Evolutionary conservation across 2,797 vertebrate species (phyloP), one percentile per base, ranked within the genome.

Genomic region (Myiotriccus ornatus): DNA sequence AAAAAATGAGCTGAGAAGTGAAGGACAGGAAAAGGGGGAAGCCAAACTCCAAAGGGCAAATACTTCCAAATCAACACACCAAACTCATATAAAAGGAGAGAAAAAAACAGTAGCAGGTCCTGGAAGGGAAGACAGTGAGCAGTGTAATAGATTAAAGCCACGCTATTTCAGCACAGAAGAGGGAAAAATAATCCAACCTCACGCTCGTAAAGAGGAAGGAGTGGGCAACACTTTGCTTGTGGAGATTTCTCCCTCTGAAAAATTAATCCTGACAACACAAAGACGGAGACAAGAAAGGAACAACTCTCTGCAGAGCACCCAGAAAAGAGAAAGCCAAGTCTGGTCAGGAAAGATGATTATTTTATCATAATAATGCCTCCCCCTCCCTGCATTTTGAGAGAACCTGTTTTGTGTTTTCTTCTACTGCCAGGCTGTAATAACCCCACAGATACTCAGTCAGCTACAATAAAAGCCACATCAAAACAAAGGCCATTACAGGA

Each of bases 181-280:
- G 32, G 3, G 19, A 21, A n/a, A 30, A 24, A 55, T 18, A 79
- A 10, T 4, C 37, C 55, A 86, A 83, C 65, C 34, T 69, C 57
- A 12, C n/a, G 47, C 57, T 77, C 93, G 22, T 88, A 20, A 32
- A 91, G 55, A 46, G 59, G 44, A 86, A 90, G 28, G 37, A 71
- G 57, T 39, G 71, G 77, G 39, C 62, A 93, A 75, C 62, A 35
- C n/a, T 71, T 10, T 18, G 64, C 75, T 89, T 83, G 74, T 67
- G 75, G 93, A 93, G 89, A 91, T 62, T 68, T 78, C 34, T 95
- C 57, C 74, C 37, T 59, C 68, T 37, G 35, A 68, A 88, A 95
- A 93, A 95, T 86, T 57, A 95, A 95, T 87, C 78, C 71, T 91
- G 93, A 93, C 87, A 80, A 77, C 34, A 84, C 93, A 89, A 83